Percentiles rank a stretch among this genome's conserved stretches.
phyloP scores from a whole-genome alignment of 2,113 vertebrate species.

The Hirundichthys speculiger region DNA sequence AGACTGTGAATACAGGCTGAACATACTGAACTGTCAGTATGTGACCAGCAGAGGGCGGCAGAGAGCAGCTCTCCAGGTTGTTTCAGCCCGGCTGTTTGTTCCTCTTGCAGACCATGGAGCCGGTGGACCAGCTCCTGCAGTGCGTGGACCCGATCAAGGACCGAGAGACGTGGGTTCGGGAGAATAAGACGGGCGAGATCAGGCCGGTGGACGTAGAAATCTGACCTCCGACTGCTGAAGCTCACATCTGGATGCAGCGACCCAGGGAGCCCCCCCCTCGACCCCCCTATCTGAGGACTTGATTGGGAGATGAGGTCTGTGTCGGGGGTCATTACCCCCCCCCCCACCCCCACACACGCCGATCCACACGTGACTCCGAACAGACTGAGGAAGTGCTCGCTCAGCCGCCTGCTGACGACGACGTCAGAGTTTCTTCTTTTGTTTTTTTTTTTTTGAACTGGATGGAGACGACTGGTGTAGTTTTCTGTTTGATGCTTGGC shows the following conservation, averaged over 20 bases:
- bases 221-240: constrained; percentile 68
- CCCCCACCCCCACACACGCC: not conserved
- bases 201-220: constrained; percentile 96
- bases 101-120: constrained; percentile 89
- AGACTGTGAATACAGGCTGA: no score
- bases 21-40: no score
- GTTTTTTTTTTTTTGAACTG: not conserved
- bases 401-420: constrained; percentile 23
- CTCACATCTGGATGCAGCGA: constrained; percentile 4
- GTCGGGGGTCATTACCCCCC: not conserved
- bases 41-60: constrained; percentile 25
- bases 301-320: constrained; percentile 13
- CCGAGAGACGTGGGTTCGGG: constrained; percentile 95
- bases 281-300: constrained; percentile 15
- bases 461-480: not conserved
- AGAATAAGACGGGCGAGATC: constrained; percentile 94
- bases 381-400: constrained; percentile 18
- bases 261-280: not conserved
- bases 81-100: not conserved
- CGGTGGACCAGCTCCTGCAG: constrained; percentile 95
- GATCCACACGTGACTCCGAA: constrained; percentile 8
- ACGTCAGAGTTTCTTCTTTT: no score
- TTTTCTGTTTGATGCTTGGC: constrained; percentile 9
- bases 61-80: not conserved
- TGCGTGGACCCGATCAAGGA: constrained; percentile 93